These are phyloP conservation scores for Enteromius viviparus DNA, from an alignment of 2,797 vertebrate genomes.

Conservation along the genomic window DNA sequence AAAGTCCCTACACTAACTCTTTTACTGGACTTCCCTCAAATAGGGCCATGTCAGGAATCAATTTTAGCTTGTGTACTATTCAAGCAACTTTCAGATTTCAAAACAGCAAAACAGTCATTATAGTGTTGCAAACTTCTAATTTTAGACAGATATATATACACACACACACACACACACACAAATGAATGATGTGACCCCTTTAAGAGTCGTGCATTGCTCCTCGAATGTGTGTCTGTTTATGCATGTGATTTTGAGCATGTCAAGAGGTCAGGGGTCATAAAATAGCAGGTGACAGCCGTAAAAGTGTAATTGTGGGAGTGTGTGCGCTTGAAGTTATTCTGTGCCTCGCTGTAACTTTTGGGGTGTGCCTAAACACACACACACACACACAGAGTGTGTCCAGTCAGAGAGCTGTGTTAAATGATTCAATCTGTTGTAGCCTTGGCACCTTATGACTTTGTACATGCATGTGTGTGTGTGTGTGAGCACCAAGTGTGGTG, in stretches of 20 bases:
- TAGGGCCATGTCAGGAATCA: not conserved
- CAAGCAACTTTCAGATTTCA: not conserved
- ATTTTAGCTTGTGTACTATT: not conserved
- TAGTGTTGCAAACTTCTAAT: not conserved
- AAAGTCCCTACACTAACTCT: conserved; percentile 4
- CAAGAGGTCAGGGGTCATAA: conserved; percentile 55
- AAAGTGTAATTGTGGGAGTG: conserved; percentile 56
- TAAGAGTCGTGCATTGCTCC: conserved; percentile 1
- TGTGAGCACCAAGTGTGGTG: conserved; percentile 43
- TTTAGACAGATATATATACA: not conserved
- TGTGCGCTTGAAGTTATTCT: conserved; percentile 48
- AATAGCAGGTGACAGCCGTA: conserved; percentile 56
- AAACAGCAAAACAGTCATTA: not conserved
- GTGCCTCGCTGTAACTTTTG: conserved; percentile 13
- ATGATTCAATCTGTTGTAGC: conserved; percentile 64
- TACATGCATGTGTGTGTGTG: conserved; percentile 9
- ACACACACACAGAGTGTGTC: conserved; percentile 20
- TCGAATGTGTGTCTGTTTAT: conserved; percentile 33
- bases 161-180: not conserved
- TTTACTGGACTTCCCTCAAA: not conserved
- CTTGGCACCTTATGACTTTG: conserved; percentile 60
- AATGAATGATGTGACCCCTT: not conserved
- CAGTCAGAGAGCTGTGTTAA: conserved; percentile 54
- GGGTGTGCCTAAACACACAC: conserved; percentile 20
- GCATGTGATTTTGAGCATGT: conserved; percentile 41